These are phyloP conservation scores for Drosophila testacea DNA, from an alignment of 2,888 invertebrate genomes.

Conservation along the genomic window DNA sequence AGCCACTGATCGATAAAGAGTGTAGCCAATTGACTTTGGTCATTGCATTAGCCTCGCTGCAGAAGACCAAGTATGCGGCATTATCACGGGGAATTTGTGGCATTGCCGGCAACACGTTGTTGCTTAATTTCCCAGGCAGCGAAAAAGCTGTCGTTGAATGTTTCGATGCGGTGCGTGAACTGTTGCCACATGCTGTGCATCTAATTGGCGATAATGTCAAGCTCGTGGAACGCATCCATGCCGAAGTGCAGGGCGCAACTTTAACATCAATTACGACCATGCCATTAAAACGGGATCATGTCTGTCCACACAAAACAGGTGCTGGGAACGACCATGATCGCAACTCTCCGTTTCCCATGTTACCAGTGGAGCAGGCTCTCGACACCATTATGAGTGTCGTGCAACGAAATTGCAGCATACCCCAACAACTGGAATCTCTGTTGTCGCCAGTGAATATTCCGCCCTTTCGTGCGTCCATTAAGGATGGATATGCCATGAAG, in stretches of 20 bases:
- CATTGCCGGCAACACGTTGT: slow-evolving; percentile 90
- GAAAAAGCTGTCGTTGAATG: slow-evolving; percentile 94
- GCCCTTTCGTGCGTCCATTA: slow-evolving; percentile 96
- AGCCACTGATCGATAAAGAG: slow-evolving; percentile 90
- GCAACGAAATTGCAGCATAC: slow-evolving; percentile 46
- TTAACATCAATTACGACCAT: background rate
- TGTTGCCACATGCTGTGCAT: slow-evolving; percentile 93
- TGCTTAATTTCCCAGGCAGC: slow-evolving; percentile 98
- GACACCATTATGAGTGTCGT: slow-evolving; percentile 86
- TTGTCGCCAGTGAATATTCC: slow-evolving; percentile 87
- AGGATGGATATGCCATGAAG: slow-evolving; percentile 97
- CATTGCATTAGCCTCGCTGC: slow-evolving; percentile 90
- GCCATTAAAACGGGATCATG: slow-evolving; percentile 69
- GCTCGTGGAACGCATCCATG: slow-evolving; percentile 88
- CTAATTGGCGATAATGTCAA: slow-evolving; percentile 88
- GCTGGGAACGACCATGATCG: slow-evolving; percentile 76
- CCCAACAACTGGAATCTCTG: slow-evolving; percentile 75
- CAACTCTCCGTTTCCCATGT: slow-evolving; percentile 93
- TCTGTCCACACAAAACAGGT: slow-evolving; percentile 85
- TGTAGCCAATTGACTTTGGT: slow-evolving; percentile 91
- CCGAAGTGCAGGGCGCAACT: slow-evolving; percentile 84
- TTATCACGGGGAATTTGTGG: slow-evolving; percentile 94
- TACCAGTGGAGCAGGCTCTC: slow-evolving; percentile 90
- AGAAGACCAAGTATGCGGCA: slow-evolving; percentile 95
- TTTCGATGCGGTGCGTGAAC: slow-evolving; percentile 89